Evolutionary conservation across 2,113 vertebrate species (phyloP).

Genomic region (Sylvia atricapilla): DNA sequence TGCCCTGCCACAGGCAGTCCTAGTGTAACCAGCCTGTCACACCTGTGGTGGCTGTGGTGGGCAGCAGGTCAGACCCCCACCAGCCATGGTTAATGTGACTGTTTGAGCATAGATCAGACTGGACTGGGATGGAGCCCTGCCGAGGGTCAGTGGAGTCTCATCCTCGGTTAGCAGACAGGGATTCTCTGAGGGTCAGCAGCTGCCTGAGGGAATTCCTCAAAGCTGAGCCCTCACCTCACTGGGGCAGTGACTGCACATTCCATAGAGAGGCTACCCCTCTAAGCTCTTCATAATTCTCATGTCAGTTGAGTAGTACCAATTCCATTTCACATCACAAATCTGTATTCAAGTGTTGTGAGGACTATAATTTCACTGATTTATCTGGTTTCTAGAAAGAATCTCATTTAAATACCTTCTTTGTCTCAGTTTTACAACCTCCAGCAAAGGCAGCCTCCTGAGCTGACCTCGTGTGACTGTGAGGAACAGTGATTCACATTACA

Average conservation of each 20-base stretch:
- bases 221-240: neutral
- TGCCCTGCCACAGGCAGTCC: neutral
- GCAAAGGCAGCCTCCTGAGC: neutral
- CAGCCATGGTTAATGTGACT: neutral
- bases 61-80: neutral
- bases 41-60: neutral
- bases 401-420: neutral
- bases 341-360: neutral
- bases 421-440: neutral
- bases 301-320: neutral
- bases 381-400: neutral
- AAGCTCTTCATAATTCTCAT: neutral
- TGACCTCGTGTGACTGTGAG: neutral
- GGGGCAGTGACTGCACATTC: neutral
- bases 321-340: neutral
- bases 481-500: neutral
- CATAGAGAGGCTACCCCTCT: neutral
- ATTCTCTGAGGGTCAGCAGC: neutral
- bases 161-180: neutral
- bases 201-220: neutral
- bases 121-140: neutral
- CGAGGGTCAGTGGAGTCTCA: neutral
- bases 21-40: neutral
- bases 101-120: neutral
- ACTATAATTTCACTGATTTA: neutral